Evolutionary conservation across 2,888 invertebrate species (phyloP), one percentile per base, ranked within the genome.

Genomic region (Linnaemya vulpina): DNA sequence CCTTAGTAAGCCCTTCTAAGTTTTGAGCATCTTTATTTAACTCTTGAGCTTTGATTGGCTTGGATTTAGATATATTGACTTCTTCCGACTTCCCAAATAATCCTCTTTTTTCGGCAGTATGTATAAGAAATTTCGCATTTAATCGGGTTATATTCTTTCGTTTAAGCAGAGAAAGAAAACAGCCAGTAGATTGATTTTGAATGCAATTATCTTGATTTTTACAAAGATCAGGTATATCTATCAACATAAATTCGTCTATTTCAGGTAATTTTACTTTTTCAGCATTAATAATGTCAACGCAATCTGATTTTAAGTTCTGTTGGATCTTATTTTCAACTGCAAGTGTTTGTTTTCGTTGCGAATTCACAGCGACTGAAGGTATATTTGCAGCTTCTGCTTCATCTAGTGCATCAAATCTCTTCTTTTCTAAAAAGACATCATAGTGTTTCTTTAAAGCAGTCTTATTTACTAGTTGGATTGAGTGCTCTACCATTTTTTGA

Each of bases 61-160:
- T 92, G 82, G 92, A 73, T 53, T 86, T 92, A 84, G 92, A 76
- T 49, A 85, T 91, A 86, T 93, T 92, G 62, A 92, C 91, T 13
- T 92, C 91, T 67, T 93, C 92, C 4, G 90, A 87, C 58, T 92
- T 93, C 2, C 95, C 96, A 90, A 97, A 97, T 86, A 97, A 92
- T 0, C 97, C 96, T 82, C 96, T 94, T 53, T 95, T 94, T 91
- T 97, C 97, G 3, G 97, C 97, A 93, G 96, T 96, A 88, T 95
- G 94, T 87, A 97, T 97, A 94, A 97, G 96, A 90, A 95, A 96
- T 91, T 96, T 95, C 7, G 96, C 96, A 91, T 97, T 96, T 88
- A 97, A 94, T 55, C 95, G 94, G 74, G 95, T 96, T 88, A 97
- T 94, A 81, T 93, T 92, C 88, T 95, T 95, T 67, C 95, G 92